A percentile compares a stretch with the other conserved stretches of the same genome.
Conservation (phyloP, 92 coral and sea anemone genomes). For the Zoanthus sansibaricus region DNA sequence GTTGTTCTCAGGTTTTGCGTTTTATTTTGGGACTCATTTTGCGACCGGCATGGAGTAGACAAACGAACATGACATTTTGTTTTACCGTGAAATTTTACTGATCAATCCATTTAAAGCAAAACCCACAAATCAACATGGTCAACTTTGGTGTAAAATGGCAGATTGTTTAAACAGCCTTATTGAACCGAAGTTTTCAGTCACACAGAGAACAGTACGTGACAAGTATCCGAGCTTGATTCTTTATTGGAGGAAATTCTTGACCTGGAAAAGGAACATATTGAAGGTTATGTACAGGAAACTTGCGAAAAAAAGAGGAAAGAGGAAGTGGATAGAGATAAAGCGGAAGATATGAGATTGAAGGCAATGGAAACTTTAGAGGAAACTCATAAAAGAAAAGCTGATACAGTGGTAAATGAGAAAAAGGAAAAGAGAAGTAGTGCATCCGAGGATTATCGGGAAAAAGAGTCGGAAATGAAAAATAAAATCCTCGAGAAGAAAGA, state of each 20-base stretch:
- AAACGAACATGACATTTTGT: neutral
- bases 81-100: neutral
- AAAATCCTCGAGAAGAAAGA: neutral
- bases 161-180: neutral
- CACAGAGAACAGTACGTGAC: slow-evolving; percentile 39
- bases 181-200: slow-evolving; percentile 9
- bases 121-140: neutral
- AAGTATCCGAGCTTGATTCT: slow-evolving; percentile 17
- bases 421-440: neutral
- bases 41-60: neutral
- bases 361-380: slow-evolving; percentile 32
- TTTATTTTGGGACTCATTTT: no score
- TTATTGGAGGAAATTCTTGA: slow-evolving; percentile 39
- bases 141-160: neutral
- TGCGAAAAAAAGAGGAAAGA: slow-evolving; percentile 16
- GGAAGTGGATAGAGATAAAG: slow-evolving; percentile 41
- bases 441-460: neutral
- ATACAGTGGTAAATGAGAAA: slow-evolving; percentile 4
- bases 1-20: no score
- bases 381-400: slow-evolving; percentile 10
- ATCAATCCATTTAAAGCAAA: neutral
- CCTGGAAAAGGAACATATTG: slow-evolving; percentile 25
- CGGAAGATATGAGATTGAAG: slow-evolving; percentile 40
- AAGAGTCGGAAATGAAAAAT: slow-evolving; percentile 1
- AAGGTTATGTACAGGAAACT: slow-evolving; percentile 33